Percentiles rank a stretch among this genome's conserved stretches.
phyloP scores from a whole-genome alignment of 2,888 invertebrate genomes.

The Chloromyia formosa region DNA sequence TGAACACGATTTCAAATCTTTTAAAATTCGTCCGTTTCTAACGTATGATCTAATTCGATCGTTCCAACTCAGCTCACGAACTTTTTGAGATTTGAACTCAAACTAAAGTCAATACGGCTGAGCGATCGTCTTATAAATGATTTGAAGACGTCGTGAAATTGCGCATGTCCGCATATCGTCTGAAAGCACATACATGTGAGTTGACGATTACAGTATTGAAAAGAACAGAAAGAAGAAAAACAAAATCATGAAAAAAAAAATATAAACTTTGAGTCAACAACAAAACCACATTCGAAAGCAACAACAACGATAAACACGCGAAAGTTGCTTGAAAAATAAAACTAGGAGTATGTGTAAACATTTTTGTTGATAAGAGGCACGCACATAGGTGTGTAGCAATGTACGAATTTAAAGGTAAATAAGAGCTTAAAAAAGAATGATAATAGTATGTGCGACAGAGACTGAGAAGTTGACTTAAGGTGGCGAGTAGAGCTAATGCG shows the following conservation, averaged over 20 bases:
- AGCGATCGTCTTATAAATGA: constrained; percentile 46
- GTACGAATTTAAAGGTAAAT: constrained; percentile 6
- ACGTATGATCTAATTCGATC: background rate
- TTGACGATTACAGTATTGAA: constrained; percentile 12
- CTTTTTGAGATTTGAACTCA: constrained; percentile 40
- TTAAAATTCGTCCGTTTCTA: too few species aligned
- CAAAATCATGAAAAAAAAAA: too few species aligned
- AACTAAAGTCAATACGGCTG: constrained; percentile 45
- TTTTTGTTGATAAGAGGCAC: constrained; percentile 31
- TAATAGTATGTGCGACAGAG: background rate
- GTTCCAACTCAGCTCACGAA: constrained; percentile 22
- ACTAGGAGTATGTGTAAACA: constrained; percentile 22
- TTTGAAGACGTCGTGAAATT: constrained; percentile 26
- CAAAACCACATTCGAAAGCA: constrained; percentile 4
- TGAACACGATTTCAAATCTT: background rate
- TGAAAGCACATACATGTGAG: constrained; percentile 26
- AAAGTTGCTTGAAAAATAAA: constrained; percentile 14
- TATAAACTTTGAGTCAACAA: background rate
- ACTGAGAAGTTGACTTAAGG: background rate
- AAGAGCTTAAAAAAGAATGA: constrained; percentile 12
- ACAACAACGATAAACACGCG: constrained; percentile 17
- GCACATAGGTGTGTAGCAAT: background rate
- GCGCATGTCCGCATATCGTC: constrained; percentile 31
- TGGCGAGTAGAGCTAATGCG: too few species aligned
- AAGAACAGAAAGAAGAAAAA: background rate